These are phyloP conservation scores for Acanthochromis polyacanthus DNA, from an alignment of 2,113 vertebrate species.

Conservation along the genomic window DNA sequence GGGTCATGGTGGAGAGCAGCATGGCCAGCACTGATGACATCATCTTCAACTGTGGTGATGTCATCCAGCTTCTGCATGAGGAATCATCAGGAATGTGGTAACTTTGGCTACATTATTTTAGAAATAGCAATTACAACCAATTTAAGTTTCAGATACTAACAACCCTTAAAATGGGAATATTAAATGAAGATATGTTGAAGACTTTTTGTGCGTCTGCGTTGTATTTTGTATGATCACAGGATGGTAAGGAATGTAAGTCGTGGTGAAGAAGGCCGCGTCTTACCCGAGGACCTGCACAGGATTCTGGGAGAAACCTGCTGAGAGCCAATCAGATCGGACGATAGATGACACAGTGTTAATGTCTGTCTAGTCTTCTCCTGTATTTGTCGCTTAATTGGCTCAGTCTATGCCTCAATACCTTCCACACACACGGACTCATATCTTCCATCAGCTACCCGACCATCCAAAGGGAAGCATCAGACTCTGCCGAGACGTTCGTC, in stretches of 20 bases:
- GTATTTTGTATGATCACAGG: slow-evolving; percentile 74
- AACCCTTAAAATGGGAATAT: neutral
- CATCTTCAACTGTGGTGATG: slow-evolving; percentile 90
- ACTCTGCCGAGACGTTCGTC: slow-evolving; percentile 3
- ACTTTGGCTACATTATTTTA: slow-evolving; percentile 16
- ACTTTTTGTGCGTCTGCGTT: neutral
- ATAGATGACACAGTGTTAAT: slow-evolving; percentile 28
- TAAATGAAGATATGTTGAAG: neutral
- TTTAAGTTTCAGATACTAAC: neutral
- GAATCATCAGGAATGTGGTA: slow-evolving; percentile 89
- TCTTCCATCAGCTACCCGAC: slow-evolving; percentile 32
- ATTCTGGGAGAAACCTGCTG: slow-evolving; percentile 87
- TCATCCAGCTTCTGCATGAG: slow-evolving; percentile 89
- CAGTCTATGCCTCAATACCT: neutral
- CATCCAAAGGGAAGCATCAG: slow-evolving; percentile 23
- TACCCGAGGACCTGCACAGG: slow-evolving; percentile 87
- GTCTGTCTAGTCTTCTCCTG: slow-evolving; percentile 13
- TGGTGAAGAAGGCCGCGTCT: slow-evolving; percentile 89
- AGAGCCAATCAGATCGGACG: slow-evolving; percentile 81
- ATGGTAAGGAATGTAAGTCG: slow-evolving; percentile 92
- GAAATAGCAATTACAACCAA: neutral
- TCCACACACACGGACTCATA: slow-evolving; percentile 2
- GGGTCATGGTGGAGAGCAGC: slow-evolving; percentile 88
- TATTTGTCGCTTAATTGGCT: slow-evolving; percentile 28
- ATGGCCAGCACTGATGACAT: slow-evolving; percentile 89